Percentiles rank a stretch among this genome's conserved stretches.
phyloP scores from a whole-genome alignment of 1,140 invertebrate species.

The Ceratina calcarata region DNA sequence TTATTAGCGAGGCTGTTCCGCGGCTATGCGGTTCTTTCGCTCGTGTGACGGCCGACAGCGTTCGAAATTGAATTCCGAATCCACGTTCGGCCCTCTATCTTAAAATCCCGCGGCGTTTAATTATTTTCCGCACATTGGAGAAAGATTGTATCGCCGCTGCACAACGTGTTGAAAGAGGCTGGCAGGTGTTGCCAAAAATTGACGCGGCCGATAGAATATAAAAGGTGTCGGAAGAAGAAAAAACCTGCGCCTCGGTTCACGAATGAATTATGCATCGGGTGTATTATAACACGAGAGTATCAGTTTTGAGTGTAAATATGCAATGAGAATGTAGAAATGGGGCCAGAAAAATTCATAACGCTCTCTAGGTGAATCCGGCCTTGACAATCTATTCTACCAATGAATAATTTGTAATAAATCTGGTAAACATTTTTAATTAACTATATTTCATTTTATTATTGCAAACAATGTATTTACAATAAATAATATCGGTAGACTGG shows the following conservation, averaged over 20 bases:
- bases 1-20: background rate
- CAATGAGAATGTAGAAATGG: conserved; percentile 23
- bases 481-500: no score
- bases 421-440: no score
- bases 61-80: background rate
- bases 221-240: background rate
- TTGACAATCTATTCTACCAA: background rate
- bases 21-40: background rate
- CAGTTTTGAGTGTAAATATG: conserved; percentile 24
- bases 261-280: conserved; percentile 24
- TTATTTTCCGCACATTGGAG: background rate
- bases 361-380: background rate
- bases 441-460: no score
- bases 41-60: background rate
- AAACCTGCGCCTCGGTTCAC: background rate
- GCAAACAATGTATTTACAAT: no score
- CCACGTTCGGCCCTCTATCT: background rate
- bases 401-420: no score
- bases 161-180: background rate
- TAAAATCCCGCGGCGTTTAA: background rate
- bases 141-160: no score
- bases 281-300: conserved; percentile 17
- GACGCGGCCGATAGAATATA: conserved; percentile 6
- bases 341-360: background rate
- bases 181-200: background rate